A percentile compares a stretch with the other conserved stretches of the same genome.
phyloP scores from a whole-genome alignment of 2,113 vertebrate species.

The Chaetops frenatus region DNA sequence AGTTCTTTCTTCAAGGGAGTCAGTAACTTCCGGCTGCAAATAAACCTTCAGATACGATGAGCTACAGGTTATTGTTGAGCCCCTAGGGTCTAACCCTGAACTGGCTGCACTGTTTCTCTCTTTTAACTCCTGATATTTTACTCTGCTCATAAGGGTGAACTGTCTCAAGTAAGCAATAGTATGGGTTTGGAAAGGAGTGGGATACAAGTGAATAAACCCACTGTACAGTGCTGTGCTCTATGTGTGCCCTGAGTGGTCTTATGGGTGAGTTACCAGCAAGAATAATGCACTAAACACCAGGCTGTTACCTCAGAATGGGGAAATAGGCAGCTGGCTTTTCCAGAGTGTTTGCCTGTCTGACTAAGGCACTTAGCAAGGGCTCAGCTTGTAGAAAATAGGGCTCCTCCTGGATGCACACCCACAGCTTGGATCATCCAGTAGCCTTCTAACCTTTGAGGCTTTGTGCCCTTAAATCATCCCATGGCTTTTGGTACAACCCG shows the following conservation, averaged over 20 bases:
- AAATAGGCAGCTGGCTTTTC: background rate
- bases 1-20: conserved; percentile 17
- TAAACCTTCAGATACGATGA: background rate
- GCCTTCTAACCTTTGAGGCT: background rate
- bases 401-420: background rate
- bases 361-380: background rate
- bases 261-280: background rate
- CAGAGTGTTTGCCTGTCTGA: background rate
- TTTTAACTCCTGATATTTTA: background rate
- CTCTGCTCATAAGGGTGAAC: background rate
- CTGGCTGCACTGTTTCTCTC: background rate
- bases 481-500: background rate
- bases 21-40: conserved; percentile 9
- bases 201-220: background rate
- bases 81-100: background rate
- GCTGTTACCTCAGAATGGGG: background rate
- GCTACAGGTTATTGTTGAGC: background rate
- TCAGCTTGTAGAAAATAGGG: background rate
- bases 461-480: background rate
- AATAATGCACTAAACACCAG: background rate
- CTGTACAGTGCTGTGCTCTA: background rate
- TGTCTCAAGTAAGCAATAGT: background rate
- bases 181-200: background rate
- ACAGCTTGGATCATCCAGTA: background rate
- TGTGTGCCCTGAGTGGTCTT: background rate